Percentiles rank a stretch among this genome's conserved stretches.
phyloP scores from a whole-genome alignment of 1,140 invertebrate species.

The Pectinophora gossypiella region DNA sequence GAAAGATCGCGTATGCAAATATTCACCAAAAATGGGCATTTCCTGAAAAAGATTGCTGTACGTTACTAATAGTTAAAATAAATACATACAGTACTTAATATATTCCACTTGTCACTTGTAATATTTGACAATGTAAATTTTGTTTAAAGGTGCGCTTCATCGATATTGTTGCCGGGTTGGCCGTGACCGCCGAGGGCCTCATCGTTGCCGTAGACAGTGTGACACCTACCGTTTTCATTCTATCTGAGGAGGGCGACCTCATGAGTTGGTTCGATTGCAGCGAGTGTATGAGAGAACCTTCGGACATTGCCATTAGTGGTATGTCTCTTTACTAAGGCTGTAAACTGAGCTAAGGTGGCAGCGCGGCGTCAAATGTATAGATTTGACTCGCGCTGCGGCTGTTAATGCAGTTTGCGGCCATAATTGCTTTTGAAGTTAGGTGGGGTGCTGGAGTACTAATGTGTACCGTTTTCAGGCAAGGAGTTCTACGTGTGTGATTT shows the following conservation, averaged over 20 bases:
- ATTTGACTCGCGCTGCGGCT: too few species aligned
- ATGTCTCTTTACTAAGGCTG: too few species aligned
- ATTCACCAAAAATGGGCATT: constrained; percentile 91
- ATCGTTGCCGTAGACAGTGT: constrained; percentile 98
- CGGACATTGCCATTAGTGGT: constrained; percentile 96
- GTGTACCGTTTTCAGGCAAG: constrained; percentile 86
- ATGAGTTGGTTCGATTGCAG: constrained; percentile 97
- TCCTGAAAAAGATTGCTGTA: constrained; percentile 92
- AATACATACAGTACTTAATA: neutral
- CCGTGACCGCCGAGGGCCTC: constrained; percentile 91
- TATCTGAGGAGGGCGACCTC: constrained; percentile 92
- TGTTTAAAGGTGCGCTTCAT: constrained; percentile 84
- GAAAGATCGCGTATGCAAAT: constrained; percentile 98
- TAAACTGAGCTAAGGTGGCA: too few species aligned
- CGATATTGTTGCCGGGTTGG: constrained; percentile 97
- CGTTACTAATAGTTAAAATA: constrained; percentile 26
- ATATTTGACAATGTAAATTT: neutral
- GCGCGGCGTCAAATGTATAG: too few species aligned
- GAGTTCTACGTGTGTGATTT: constrained; percentile 99
- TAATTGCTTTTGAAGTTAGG: too few species aligned
- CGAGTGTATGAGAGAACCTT: constrained; percentile 97
- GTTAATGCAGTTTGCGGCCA: too few species aligned
- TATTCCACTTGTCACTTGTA: neutral
- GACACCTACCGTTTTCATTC: constrained; percentile 96
- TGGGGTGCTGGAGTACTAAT: too few species aligned